Base-by-base conservation (phyloP, 2,888 invertebrate genomes). In the Tetramorium bicarinatum region DNA sequence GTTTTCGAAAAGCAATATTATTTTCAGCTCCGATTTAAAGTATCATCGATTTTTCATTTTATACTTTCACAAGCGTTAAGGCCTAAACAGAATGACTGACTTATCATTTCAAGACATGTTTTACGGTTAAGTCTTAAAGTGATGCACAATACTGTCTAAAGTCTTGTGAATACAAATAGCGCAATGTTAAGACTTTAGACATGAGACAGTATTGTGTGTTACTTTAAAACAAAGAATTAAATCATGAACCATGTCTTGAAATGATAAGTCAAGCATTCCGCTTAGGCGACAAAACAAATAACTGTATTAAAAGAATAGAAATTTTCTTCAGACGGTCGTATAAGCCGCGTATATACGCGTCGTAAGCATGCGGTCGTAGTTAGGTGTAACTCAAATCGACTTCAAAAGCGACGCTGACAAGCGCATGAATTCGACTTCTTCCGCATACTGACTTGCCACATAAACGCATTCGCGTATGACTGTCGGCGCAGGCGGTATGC, bases 361-460 rank as follows among this genome's bases (percentile, higher is more conserved):
- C 9, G 21, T 44, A 49, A 44, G 59, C 81, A 75, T 66, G 81
- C 82, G 64, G 89, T 77, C 81, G 64, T 76, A 74, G 41, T 79
- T 82, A 62, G 77, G 38, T 62, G 83, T 80, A 80, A 84, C 69
- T 72, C 82, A 83, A 71, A 85, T 87, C 87, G 66, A 38, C 83
- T 76, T 85, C 67, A 59, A 54, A 82, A 69, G 62, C 59, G 64
- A 82, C 74, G 76, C 85, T 81, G 88, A 86, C 88, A 84, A 64
- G 85, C 62, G 79, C 76, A 84, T 85, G 85, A 82, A 85, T 84
- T 85, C 84, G 84, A 86, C 87, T 82, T 85, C 84, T 86, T 83
- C 82, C 84, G 83, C 75, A 77, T 77, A 66, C 87, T 81, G 52
- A 74, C 61, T 67, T 67, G 52, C 62, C 49, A 44, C 49, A 41